These are phyloP conservation scores for Polydrusus cervinus DNA, from an alignment of 2,888 invertebrate genomes.

Conservation along the genomic window DNA sequence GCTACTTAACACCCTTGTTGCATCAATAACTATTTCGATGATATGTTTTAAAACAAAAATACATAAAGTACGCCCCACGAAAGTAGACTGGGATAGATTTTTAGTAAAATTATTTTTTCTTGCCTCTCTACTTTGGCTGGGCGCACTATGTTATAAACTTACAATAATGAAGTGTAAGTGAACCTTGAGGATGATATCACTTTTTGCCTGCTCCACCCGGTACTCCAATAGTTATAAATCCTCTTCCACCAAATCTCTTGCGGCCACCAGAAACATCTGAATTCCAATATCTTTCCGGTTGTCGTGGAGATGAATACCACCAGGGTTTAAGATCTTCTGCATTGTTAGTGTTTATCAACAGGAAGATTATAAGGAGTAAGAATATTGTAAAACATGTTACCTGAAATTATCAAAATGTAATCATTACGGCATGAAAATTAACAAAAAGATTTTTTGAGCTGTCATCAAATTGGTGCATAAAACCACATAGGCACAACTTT, in stretches of 20 bases:
- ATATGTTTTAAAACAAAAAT: too few species aligned
- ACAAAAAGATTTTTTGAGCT: too few species aligned
- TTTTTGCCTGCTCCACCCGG: slow-evolving; percentile 12
- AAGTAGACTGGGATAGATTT: too few species aligned
- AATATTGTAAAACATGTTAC: neutral
- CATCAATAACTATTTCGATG: too few species aligned
- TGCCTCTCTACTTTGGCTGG: too few species aligned
- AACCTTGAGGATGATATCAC: neutral
- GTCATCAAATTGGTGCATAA: too few species aligned
- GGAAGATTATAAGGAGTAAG: neutral
- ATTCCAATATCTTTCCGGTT: neutral
- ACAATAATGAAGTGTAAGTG: slow-evolving; percentile 7
- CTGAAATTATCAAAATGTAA: slow-evolving; percentile 5
- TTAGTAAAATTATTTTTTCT: too few species aligned
- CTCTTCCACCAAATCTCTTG: slow-evolving; percentile 26
- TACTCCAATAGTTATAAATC: slow-evolving; percentile 24
- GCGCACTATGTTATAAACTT: too few species aligned
- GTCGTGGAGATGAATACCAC: neutral
- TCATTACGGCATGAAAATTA: too few species aligned
- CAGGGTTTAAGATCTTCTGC: neutral
- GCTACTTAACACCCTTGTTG: too few species aligned
- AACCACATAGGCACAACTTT: too few species aligned
- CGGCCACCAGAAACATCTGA: neutral
- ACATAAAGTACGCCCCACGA: too few species aligned
- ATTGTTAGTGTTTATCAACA: neutral